phyloP scores from a whole-genome alignment of 2,888 invertebrate genomes.

The Cactoblastis cactorum region DNA sequence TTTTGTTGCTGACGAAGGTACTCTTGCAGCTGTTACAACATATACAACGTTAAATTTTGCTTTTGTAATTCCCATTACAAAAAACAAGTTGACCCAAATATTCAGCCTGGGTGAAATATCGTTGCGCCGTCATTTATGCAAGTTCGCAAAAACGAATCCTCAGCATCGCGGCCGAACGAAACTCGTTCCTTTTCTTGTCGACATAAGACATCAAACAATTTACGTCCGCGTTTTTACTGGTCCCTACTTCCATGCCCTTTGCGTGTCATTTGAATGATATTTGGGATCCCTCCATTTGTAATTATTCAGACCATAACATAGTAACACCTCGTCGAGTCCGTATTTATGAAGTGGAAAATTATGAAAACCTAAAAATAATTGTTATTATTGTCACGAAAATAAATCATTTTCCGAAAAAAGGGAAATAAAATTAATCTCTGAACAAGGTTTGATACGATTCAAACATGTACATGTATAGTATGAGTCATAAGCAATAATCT shows the following conservation, averaged over 20 bases:
- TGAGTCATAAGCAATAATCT: slow-evolving; percentile 39
- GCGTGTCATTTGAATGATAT: slow-evolving; percentile 61
- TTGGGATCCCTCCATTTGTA: slow-evolving; percentile 50
- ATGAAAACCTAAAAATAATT: neutral
- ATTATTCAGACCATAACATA: slow-evolving; percentile 47
- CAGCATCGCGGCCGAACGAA: slow-evolving; percentile 49
- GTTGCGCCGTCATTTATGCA: slow-evolving; percentile 71
- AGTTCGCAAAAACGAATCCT: slow-evolving; percentile 73
- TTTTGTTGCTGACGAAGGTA: slow-evolving; percentile 65
- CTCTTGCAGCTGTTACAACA: slow-evolving; percentile 64
- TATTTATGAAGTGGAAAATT: slow-evolving; percentile 8
- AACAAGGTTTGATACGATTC: slow-evolving; percentile 24
- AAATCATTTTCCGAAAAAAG: neutral
- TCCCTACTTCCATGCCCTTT: slow-evolving; percentile 50
- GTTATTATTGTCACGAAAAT: neutral
- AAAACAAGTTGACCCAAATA: slow-evolving; percentile 78
- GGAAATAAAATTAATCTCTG: slow-evolving; percentile 20
- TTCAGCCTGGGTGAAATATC: slow-evolving; percentile 69
- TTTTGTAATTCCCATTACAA: slow-evolving; percentile 73
- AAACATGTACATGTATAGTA: slow-evolving; percentile 22
- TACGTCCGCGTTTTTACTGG: slow-evolving; percentile 34
- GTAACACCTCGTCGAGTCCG: slow-evolving; percentile 7
- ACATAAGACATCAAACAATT: slow-evolving; percentile 54
- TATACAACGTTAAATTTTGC: slow-evolving; percentile 74
- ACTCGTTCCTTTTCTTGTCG: slow-evolving; percentile 51